phyloP scores from a whole-genome alignment of 2,888 invertebrate species.

The Meteorus cinctellus region DNA sequence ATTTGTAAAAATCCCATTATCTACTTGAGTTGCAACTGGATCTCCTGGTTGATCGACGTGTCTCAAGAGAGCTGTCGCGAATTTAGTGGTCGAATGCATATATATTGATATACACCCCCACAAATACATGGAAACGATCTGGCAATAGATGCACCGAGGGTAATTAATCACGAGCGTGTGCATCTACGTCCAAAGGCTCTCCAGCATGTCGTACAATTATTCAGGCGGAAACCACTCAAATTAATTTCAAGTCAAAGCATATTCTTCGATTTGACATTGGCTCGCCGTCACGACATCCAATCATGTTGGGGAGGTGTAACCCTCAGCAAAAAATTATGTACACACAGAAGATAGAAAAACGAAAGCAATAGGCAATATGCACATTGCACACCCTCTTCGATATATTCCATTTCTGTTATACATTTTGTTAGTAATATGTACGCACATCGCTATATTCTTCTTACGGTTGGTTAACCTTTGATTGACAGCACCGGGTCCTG shows the following conservation, averaged over 20 bases:
- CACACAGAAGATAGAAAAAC: conserved; percentile 9
- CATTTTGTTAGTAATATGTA: conserved; percentile 54
- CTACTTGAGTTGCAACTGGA: neutral
- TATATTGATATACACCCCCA: conserved; percentile 19
- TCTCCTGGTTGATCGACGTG: conserved; percentile 26
- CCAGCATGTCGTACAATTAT: conserved; percentile 45
- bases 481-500: conserved; percentile 64
- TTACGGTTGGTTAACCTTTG: conserved; percentile 69
- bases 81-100: neutral
- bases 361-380: conserved; percentile 16
- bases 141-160: conserved; percentile 53
- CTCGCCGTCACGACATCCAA: conserved; percentile 64
- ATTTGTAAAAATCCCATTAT: neutral
- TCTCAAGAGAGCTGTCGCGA: conserved; percentile 30
- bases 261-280: conserved; percentile 66
- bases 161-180: conserved; percentile 62
- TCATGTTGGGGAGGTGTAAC: conserved; percentile 51
- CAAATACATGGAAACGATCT: conserved; percentile 45
- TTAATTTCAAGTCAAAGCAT: conserved; percentile 72
- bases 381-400: conserved; percentile 46
- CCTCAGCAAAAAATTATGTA: conserved; percentile 20
- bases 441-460: conserved; percentile 61
- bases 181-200: conserved; percentile 38
- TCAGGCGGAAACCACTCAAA: conserved; percentile 70
- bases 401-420: conserved; percentile 65